Conservation (phyloP, 2,797 vertebrate species). For the Podarcis lilfordi region DNA sequence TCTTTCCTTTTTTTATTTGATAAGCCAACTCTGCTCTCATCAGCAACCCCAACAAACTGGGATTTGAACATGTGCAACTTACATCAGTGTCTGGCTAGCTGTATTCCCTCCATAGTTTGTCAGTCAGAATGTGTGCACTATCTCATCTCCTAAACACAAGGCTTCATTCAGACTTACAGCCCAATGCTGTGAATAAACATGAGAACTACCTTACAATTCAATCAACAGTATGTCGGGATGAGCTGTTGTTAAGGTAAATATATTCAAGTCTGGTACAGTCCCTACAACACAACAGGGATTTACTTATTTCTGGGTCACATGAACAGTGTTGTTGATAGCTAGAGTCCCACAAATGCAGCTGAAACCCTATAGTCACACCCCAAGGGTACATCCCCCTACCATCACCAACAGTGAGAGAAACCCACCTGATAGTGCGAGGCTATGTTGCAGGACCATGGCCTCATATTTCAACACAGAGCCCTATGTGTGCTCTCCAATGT, state of each 20-base stretch:
- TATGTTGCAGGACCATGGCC: neutral
- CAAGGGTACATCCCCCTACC: neutral
- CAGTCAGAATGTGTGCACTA: neutral
- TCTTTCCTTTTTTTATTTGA: slow-evolving; percentile 24
- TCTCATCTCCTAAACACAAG: slow-evolving; percentile 6
- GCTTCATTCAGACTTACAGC: fast-evolving
- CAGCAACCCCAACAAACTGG: slow-evolving; percentile 27
- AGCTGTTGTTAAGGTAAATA: neutral
- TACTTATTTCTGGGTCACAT: neutral
- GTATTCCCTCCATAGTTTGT: neutral
- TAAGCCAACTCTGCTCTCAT: slow-evolving; percentile 21
- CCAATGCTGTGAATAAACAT: neutral
- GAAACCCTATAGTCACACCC: neutral
- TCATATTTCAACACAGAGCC: neutral
- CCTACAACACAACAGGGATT: neutral
- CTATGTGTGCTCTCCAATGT: neutral
- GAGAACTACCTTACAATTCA: neutral
- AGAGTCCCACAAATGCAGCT: neutral
- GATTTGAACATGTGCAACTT: slow-evolving; percentile 48
- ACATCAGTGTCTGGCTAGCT: slow-evolving; percentile 36
- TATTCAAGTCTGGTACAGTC: neutral
- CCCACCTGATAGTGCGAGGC: neutral
- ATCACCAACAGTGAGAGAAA: neutral
- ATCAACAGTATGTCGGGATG: neutral
- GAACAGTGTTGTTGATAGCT: neutral